phyloP scores from a whole-genome alignment of 2,797 vertebrate genomes.

The Ctenosaura bakeri region DNA sequence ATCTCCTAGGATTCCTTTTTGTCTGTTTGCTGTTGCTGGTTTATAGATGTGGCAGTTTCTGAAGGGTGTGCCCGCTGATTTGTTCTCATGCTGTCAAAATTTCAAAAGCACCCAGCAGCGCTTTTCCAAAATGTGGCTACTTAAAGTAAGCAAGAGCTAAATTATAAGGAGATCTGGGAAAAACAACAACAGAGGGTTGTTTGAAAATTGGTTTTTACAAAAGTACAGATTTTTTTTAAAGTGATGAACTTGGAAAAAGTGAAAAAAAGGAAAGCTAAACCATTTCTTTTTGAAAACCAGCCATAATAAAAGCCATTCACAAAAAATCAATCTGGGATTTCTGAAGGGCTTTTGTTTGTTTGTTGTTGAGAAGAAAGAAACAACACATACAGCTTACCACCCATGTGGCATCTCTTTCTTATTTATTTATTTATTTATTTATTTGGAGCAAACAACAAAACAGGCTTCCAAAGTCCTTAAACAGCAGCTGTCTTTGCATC shows the following conservation, averaged over 20 bases:
- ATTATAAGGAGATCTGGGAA: not conserved
- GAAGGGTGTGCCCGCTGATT: not conserved
- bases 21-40: not conserved
- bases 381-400: not conserved
- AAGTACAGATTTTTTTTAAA: fast-evolving
- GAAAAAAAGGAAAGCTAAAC: not conserved
- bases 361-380: not conserved
- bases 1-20: not conserved
- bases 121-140: slow-evolving; percentile 5
- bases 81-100: not conserved
- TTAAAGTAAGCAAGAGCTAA: not conserved
- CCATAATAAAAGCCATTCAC: not conserved
- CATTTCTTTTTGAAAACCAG: not conserved
- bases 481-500: slow-evolving; percentile 53
- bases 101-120: not conserved
- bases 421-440: not conserved
- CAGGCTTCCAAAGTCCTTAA: slow-evolving; percentile 35
- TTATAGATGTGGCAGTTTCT: slow-evolving; percentile 13
- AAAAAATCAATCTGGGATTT: not conserved
- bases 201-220: not conserved
- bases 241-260: not conserved
- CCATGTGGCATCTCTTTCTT: not conserved
- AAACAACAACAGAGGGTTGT: not conserved
- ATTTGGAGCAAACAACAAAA: slow-evolving; percentile 44
- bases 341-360: not conserved